Conservation (phyloP, 1,140 invertebrate species). For the Drosophila pectinifera region DNA sequence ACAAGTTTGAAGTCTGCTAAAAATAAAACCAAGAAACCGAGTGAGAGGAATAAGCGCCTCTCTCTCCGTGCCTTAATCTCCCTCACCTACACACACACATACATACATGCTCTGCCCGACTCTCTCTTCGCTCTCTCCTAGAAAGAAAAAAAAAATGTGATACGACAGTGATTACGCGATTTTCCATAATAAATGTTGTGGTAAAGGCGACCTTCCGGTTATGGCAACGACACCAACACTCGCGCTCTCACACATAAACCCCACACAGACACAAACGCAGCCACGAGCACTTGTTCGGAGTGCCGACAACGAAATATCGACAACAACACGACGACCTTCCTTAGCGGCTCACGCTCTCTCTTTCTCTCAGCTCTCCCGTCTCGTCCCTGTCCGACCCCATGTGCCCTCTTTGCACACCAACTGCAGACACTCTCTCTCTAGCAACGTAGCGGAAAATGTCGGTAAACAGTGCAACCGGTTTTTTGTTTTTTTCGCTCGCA, state of each 20-base stretch:
- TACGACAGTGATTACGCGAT: slow-evolving; percentile 84
- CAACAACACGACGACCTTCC: slow-evolving; percentile 72
- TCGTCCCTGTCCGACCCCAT: slow-evolving; percentile 3
- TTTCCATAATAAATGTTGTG: slow-evolving; percentile 84
- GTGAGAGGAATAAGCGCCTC: slow-evolving; percentile 15
- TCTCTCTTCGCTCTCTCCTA: slow-evolving; percentile 25
- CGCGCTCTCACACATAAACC: slow-evolving; percentile 13
- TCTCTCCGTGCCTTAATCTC: not conserved
- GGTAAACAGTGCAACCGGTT: slow-evolving; percentile 82
- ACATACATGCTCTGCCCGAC: not conserved
- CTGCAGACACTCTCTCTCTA: slow-evolving; percentile 37
- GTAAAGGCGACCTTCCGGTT: slow-evolving; percentile 83
- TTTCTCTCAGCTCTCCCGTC: slow-evolving; percentile 10
- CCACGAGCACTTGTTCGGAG: slow-evolving; percentile 69
- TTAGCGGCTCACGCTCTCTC: slow-evolving; percentile 34
- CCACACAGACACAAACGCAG: slow-evolving; percentile 19
- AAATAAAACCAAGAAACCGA: slow-evolving; percentile 63
- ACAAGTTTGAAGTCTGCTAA: slow-evolving; percentile 79
- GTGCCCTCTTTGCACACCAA: not conserved
- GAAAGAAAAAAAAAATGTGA: slow-evolving; percentile 63
- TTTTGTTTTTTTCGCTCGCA: slow-evolving; percentile 54
- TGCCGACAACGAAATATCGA: slow-evolving; percentile 58
- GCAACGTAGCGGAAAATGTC: slow-evolving; percentile 76
- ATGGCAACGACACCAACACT: slow-evolving; percentile 56
- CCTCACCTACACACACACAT: slow-evolving; percentile 1